Evolutionary conservation across 2,113 vertebrate genomes (phyloP), one percentile per base, ranked within the genome.

Genomic region (Nibea coibor): DNA sequence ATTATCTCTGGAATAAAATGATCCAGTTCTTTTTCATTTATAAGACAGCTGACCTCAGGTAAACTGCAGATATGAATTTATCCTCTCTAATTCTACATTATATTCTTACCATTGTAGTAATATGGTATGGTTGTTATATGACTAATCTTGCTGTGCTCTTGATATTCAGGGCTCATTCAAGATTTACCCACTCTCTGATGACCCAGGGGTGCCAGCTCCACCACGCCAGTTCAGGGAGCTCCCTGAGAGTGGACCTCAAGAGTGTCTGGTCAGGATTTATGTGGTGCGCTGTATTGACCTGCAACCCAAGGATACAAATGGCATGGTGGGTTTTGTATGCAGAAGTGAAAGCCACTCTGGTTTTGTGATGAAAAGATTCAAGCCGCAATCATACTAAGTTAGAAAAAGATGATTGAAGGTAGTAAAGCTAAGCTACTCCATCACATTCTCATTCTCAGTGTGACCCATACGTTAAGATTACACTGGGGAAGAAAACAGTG

Each of bases 241-340:
- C 65, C 98, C 98, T 10, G 97, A 98, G 86, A 99, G 97, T 0
- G 94, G 94, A 0, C 96, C 97, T 3, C 97, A 98, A 94, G 97
- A 98, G 91, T 99, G 97, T 68, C 84, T 98, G 0, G 95, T 99
- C 80, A 88, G 98, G 9, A 98, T 99, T 85, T 99, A 99, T 63
- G 95, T 99, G 72, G 89, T 97, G 65, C 94, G 91, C 65, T 96
- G 94, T 62, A 91, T 96, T 83, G 95, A 96, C 70, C 94, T 99
- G 39, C 98, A 99, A 88, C 98, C 98, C 20, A 97, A 99, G 89
- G 98, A 99, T 84, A 97, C 95, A 85, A 99, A 99, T 62, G 97
- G 98, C 85, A 91, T 97, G 96, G 98, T 99, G 91, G 94, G 96
- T 65, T 68, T 82, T 39, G 16, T 48, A 59, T 56, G 2, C 48